phyloP scores from a whole-genome alignment of 2,888 invertebrate genomes.

The Drosophila maculinotata region DNA sequence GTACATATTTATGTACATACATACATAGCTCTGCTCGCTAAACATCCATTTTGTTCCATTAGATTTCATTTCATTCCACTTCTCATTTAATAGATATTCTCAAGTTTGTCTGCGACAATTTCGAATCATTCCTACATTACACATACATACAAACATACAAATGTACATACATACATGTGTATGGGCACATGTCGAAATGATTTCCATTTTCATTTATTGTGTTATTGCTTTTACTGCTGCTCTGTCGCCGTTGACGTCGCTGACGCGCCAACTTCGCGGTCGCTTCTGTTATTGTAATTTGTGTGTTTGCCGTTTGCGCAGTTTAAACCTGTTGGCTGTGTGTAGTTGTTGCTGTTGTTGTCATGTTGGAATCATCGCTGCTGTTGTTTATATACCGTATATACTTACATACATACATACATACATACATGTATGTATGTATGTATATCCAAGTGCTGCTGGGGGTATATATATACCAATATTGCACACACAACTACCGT shows the following conservation, averaged over 20 bases:
- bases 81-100: slow-evolving; percentile 71
- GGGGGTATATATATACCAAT: too few species aligned
- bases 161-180: slow-evolving; percentile 7
- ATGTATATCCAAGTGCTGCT: slow-evolving; percentile 2
- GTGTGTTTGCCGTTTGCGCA: slow-evolving; percentile 63
- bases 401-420: not conserved
- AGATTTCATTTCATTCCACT: slow-evolving; percentile 24
- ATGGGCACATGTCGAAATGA: slow-evolving; percentile 53
- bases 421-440: slow-evolving; percentile 1
- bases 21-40: slow-evolving; percentile 9
- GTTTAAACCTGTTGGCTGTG: slow-evolving; percentile 66
- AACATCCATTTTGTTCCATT: slow-evolving; percentile 29
- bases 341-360: slow-evolving; percentile 24
- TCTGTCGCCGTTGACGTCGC: slow-evolving; percentile 17
- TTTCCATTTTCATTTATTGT: slow-evolving; percentile 62
- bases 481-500: not conserved
- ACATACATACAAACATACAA: slow-evolving; percentile 3
- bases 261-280: slow-evolving; percentile 47
- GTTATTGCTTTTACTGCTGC: slow-evolving; percentile 50
- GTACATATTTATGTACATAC: not conserved
- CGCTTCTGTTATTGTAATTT: slow-evolving; percentile 72
- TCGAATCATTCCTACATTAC: slow-evolving; percentile 42
- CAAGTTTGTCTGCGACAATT: slow-evolving; percentile 69
- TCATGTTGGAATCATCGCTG: slow-evolving; percentile 28
- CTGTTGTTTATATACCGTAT: slow-evolving; percentile 18